Evolutionary conservation across 1,140 invertebrate species (phyloP), one percentile per base, ranked within the genome.

Genomic region (Trigoniulus corallinus): DNA sequence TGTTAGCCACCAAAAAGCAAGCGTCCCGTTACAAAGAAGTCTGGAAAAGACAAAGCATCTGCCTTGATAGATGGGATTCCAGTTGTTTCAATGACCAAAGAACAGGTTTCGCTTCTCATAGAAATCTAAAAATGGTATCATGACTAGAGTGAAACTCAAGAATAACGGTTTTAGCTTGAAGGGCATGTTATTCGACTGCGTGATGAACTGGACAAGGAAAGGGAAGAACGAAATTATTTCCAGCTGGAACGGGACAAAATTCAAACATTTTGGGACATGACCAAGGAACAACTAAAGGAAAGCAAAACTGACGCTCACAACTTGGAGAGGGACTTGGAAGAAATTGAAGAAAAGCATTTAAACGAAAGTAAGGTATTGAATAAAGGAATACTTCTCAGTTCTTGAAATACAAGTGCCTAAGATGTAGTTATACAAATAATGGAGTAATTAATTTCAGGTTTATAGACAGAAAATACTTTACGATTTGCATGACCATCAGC

Each of bases 231-330:
- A 56, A 95, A 95, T 65, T 94, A 84, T 62, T 94, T 95, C 59
- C 91, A 95, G 70, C 64, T 95, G 47, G 92, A 97, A 67, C 73
- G 91, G 57, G 91, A 96, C 64, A 93, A 93, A 69, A 77, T 95
- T 15, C 76, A 87, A 54, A 88, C 84, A 25, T 93, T 93, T 67
- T 95, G 89, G 89, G 88, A 95, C 65, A 85, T 89, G 43, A 84
- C 85, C 1, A 75, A 82, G 57, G 77, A 81, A 56, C 82, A 91
- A 62, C 64, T 91, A 4, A 80, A 88, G 53, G 86, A 92, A 69
- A 77, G 77, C 23, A 78, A 79, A 62, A 79, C 82, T 15, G 64
- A 71, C 50, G 60, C 80, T 57, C 77, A 76, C 68, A 69, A 70
- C 61, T 88, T 85, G 68, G 86, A 93, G 61, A 73, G 84, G 57